Evolutionary conservation across 1,140 invertebrate species (phyloP), one percentile per base, ranked within the genome.

Genomic region (Hycleus cichorii): DNA sequence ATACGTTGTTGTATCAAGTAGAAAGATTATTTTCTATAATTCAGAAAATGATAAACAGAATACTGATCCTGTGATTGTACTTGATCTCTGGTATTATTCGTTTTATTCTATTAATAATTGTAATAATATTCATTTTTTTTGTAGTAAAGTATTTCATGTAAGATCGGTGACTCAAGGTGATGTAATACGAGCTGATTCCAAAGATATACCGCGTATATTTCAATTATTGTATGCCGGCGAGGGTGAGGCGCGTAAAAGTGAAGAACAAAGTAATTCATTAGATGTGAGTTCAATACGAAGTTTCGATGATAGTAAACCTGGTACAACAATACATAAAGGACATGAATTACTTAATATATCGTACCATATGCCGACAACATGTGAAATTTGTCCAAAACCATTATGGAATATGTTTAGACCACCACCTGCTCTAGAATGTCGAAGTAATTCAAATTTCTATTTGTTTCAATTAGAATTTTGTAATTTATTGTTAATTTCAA

Each of bases 201-300:
- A 95, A 87, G 95, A 98, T 83, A 96, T 98, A 77, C 96, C 96
- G 69, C 88, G 94, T 75, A 98, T 99, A 80, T 98, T 98, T 79
- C 95, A 98, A 81, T 80, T 96, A 68, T 76, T 96, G 58, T 95
- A 96, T 74, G 92, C 93, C 62, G 93, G 93, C 49, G 93, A 96
- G 78, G 93, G 93, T 32, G 93, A 95, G 77, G 90, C 90, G 56
- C 81, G 92, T 51, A 84, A 91, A 62, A 89, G 89, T 8, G 89
- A 89, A 24, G 90, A 93, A 72, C 48, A 79, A 77, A 69, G 62
- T 71, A 65, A 74, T 58, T 70, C 72, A 59, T 61, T 76, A 59
- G 77, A 74, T 68, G 69, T 74, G 42, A 75, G 68, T 57, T 74
- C 75, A 38, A 69, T 79, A 43, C 70, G 73, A 12, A 74, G 72